phyloP scores from a whole-genome alignment of 2,888 invertebrate genomes.

The Cetonia aurata region DNA sequence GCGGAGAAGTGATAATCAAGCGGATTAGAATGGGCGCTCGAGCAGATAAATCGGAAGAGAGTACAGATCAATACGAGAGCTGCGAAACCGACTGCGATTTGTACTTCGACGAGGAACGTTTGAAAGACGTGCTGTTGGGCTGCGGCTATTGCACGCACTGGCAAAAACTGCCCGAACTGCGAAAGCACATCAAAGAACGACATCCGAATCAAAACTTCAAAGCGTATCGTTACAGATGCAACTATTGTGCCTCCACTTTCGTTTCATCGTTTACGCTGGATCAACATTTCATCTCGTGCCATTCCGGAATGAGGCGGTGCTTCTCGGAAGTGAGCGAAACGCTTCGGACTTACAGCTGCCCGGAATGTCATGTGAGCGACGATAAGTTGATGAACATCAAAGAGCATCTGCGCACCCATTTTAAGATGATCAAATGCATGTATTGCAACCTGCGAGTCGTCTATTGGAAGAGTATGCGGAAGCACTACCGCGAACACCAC shows the following conservation, averaged over 20 bases:
- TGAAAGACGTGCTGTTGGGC: conserved; percentile 41
- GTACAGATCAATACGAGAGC: conserved; percentile 31
- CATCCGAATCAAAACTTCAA: conserved; percentile 59
- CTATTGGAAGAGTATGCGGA: conserved; percentile 33
- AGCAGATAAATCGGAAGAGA: conserved; percentile 34
- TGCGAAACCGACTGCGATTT: conserved; percentile 4
- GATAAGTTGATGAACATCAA: conserved; percentile 59
- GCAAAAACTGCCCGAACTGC: conserved; percentile 59
- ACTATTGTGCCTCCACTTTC: conserved; percentile 56
- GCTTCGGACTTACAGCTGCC: conserved; percentile 62
- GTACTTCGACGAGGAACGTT: conserved; percentile 30
- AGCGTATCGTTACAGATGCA: conserved; percentile 58
- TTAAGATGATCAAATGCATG: conserved; percentile 65
- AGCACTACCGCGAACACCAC: conserved; percentile 17
- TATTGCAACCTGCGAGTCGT: conserved; percentile 57
- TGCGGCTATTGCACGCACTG: conserved; percentile 59
- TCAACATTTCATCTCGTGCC: conserved; percentile 56
- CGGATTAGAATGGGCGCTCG: conserved; percentile 6
- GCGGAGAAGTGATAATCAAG: conserved; percentile 29
- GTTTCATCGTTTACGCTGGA: conserved; percentile 53
- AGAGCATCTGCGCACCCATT: conserved; percentile 65
- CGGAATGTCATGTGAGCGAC: conserved; percentile 62
- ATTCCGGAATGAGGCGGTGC: conserved; percentile 56
- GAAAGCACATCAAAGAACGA: conserved; percentile 59
- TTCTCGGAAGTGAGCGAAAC: conserved; percentile 61